These are phyloP conservation scores for Menidia beryllina DNA, from an alignment of 2,113 vertebrate species.

Conservation along the genomic window DNA sequence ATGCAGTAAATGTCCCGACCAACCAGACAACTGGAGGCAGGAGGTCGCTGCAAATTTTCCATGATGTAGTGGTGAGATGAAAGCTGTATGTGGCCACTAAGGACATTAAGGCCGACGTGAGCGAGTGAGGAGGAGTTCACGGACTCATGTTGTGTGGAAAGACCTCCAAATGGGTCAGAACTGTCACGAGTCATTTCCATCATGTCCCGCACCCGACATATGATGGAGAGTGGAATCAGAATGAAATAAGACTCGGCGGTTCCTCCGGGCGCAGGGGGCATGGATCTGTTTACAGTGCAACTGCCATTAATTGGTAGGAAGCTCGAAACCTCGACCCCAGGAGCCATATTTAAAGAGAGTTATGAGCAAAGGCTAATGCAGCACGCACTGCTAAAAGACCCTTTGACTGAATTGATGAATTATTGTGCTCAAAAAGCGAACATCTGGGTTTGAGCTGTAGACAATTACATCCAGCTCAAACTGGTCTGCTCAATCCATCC, in stretches of 20 bases:
- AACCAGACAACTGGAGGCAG: constrained; percentile 1
- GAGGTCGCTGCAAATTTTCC: constrained; percentile 15
- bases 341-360: constrained; percentile 65
- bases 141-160: constrained; percentile 39
- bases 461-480: constrained; percentile 48
- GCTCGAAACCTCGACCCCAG: constrained; percentile 63
- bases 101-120: constrained; percentile 30
- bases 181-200: constrained; percentile 62
- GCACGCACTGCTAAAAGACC: constrained; percentile 60
- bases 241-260: constrained; percentile 61
- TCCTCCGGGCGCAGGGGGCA: constrained; percentile 44
- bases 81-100: constrained; percentile 25
- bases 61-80: constrained; percentile 21
- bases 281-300: constrained; percentile 64
- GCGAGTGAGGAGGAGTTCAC: constrained; percentile 48
- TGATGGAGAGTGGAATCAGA: constrained; percentile 61
- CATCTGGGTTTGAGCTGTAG: constrained; percentile 36
- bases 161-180: constrained; percentile 63
- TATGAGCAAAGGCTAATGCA: constrained; percentile 75
- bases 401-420: constrained; percentile 54
- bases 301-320: constrained; percentile 68
- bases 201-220: constrained; percentile 45
- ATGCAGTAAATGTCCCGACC: constrained; percentile 16
- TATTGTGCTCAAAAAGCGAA: constrained; percentile 54
- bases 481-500: constrained; percentile 31